Evolutionary conservation across 1,140 invertebrate species (phyloP).

Genomic region (Achatina immaculata): DNA sequence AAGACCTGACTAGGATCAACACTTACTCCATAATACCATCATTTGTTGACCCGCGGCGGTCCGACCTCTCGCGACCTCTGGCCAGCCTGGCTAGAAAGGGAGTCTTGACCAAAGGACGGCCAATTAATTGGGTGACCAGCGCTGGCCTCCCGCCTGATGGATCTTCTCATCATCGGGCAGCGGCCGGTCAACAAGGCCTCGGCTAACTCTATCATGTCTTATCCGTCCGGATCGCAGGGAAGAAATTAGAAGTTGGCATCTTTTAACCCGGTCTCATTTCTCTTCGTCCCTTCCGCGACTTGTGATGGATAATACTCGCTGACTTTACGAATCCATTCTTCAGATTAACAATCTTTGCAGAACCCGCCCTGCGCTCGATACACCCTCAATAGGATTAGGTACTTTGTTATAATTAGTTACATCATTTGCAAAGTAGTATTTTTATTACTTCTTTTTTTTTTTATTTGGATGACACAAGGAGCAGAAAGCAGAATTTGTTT

Average conservation of each 20-base stretch:
- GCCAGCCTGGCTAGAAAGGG: background rate
- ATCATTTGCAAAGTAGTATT: too few relatives aligned
- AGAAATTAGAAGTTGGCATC: slow-evolving; percentile 30
- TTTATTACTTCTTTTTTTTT: too few relatives aligned
- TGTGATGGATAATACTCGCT: slow-evolving; percentile 14
- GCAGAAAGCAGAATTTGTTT: too few relatives aligned
- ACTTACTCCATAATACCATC: slow-evolving; percentile 29
- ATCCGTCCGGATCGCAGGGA: slow-evolving; percentile 4
- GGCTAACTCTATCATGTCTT: background rate
- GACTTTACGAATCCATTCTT: background rate
- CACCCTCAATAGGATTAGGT: too few relatives aligned
- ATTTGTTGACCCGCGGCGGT: slow-evolving; percentile 15
- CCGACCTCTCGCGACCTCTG: slow-evolving; percentile 15
- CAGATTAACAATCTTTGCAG: background rate
- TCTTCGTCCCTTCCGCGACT: slow-evolving; percentile 4
- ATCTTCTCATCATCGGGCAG: slow-evolving; percentile 10
- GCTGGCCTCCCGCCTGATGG: slow-evolving; percentile 12
- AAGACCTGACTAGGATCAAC: slow-evolving; percentile 9
- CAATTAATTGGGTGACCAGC: slow-evolving; percentile 30
- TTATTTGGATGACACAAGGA: too few relatives aligned
- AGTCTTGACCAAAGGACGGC: slow-evolving; percentile 29
- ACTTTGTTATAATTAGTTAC: too few relatives aligned
- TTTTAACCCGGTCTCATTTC: slow-evolving; percentile 29
- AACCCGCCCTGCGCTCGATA: background rate
- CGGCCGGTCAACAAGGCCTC: slow-evolving; percentile 19